Base-by-base conservation (phyloP, 2,888 invertebrate species). In the Pharmacophagus antenor region DNA sequence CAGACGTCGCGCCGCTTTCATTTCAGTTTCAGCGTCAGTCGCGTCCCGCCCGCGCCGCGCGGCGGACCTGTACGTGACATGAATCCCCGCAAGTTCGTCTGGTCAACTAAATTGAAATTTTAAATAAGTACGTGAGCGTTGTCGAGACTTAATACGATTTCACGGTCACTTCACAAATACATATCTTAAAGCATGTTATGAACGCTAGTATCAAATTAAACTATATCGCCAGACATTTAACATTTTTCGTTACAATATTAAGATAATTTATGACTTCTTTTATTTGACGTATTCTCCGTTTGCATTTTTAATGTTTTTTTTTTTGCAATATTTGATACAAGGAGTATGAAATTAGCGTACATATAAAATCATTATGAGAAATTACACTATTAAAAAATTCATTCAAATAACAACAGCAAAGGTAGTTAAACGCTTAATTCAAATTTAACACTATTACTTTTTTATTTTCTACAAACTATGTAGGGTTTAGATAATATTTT, bases 11-110 rank as follows among this genome's bases (percentile, higher is more conserved):
- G 20, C 48, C 41, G 55, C 31, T 22, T 46, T 31, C 46, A 60
- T 60, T 60, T 55, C 42, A 48, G 23, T 50, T 44, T 18, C 50
- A 41, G 15, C 46, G 54, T 55, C 62, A 63, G 59, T 62, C 62
- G 62, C 46, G 50, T 27, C 41, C 54, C 54, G 54, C 56, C 60
- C 31, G 56, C 41, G 62, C 54, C 44, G 46, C 44, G 60, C 37
- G 60, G 17, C 46, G 51, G 54, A 54, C 54, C 54, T 50, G 17
- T 53, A 62, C 56, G 62, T 62, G 62, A 59, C 77, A 72, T 71
- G 67, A 67, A 73, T 71, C 25, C 18, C 21, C n/a, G 50, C 23
- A 27, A 37, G n/a, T 17, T 50, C 49, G 31, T 50, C 59, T 55
- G 50, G 41, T 22, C 44, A 51, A 55, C 22, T 50, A 46, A 58